Conservation (phyloP, 2,888 invertebrate species). For the Junonia oenone region DNA sequence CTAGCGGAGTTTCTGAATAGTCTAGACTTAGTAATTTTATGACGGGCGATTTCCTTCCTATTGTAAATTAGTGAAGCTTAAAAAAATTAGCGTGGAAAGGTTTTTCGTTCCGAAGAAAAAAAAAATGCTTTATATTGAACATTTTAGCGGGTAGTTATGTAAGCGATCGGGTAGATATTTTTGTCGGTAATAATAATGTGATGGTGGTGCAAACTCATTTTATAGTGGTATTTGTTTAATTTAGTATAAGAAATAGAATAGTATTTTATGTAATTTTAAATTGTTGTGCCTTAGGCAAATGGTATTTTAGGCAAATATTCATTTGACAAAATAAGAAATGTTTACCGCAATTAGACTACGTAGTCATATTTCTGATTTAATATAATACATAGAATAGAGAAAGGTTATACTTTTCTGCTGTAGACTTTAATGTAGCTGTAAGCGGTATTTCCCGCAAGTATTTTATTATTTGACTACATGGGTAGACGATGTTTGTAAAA, state of each 20-base stretch:
- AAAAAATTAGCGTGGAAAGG: constrained; percentile 35
- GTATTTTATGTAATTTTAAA: constrained; percentile 43
- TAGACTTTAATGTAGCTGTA: constrained; percentile 59
- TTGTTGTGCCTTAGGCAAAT: constrained; percentile 59
- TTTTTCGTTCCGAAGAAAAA: constrained; percentile 33
- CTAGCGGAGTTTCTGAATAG: constrained; percentile 57
- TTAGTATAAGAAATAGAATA: constrained; percentile 64
- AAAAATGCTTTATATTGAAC: constrained; percentile 32
- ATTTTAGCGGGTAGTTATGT: constrained; percentile 31
- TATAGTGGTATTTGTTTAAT: constrained; percentile 52
- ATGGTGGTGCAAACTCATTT: constrained; percentile 77
- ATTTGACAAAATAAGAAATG: constrained; percentile 21
- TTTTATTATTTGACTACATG: constrained; percentile 39
- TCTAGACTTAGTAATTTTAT: constrained; percentile 53
- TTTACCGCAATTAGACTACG: constrained; percentile 27
- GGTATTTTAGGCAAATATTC: constrained; percentile 32
- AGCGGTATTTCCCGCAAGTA: constrained; percentile 47
- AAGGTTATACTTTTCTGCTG: constrained; percentile 44
- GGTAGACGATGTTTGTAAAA: constrained; percentile 38
- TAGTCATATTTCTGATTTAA: constrained; percentile 29
- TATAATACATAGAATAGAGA: constrained; percentile 54
- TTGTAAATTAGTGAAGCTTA: constrained; percentile 64
- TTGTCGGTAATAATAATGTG: constrained; percentile 48
- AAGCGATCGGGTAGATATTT: constrained; percentile 30
- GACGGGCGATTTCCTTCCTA: constrained; percentile 58